A percentile compares a stretch with the other conserved stretches of the same genome.
Conservation (phyloP, 2,888 invertebrate species). For the Ochropleura plecta region DNA sequence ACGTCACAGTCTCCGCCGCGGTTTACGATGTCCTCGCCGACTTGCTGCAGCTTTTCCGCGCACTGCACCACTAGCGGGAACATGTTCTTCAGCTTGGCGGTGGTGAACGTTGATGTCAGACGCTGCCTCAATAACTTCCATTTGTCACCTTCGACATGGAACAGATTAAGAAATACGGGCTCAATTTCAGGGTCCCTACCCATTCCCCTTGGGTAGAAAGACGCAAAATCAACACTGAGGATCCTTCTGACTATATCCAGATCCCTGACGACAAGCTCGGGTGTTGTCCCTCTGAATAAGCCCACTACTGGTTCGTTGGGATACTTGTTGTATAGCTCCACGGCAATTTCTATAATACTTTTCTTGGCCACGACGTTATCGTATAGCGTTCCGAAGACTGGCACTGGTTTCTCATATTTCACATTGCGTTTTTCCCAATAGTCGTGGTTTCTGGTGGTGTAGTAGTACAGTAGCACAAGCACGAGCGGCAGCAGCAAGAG, state of each 20-base stretch:
- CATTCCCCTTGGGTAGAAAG: conserved; percentile 77
- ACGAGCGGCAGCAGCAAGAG: conserved; percentile 60
- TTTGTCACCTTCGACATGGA: conserved; percentile 78
- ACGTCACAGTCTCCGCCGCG: conserved; percentile 73
- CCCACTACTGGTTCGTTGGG: conserved; percentile 81
- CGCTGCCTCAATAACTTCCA: conserved; percentile 82
- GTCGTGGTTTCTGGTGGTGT: conserved; percentile 73
- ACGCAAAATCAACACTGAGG: conserved; percentile 75
- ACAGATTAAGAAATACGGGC: conserved; percentile 75
- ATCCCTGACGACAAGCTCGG: conserved; percentile 79
- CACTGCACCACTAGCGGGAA: conserved; percentile 81
- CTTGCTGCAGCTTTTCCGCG: conserved; percentile 75
- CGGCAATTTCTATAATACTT: conserved; percentile 71
- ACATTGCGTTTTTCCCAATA: conserved; percentile 80
- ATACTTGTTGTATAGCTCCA: conserved; percentile 77
- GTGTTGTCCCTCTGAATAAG: conserved; percentile 75
- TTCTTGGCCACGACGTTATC: conserved; percentile 70
- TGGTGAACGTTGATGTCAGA: conserved; percentile 82
- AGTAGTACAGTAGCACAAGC: conserved; percentile 70
- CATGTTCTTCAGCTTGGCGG: conserved; percentile 81
- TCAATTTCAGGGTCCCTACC: conserved; percentile 73
- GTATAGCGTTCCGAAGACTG: conserved; percentile 78
- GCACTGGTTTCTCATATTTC: conserved; percentile 76
- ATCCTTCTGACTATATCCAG: conserved; percentile 75
- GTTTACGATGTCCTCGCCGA: conserved; percentile 70